Conservation (phyloP, 2,888 invertebrate genomes). For the Chorisops tibialis region DNA sequence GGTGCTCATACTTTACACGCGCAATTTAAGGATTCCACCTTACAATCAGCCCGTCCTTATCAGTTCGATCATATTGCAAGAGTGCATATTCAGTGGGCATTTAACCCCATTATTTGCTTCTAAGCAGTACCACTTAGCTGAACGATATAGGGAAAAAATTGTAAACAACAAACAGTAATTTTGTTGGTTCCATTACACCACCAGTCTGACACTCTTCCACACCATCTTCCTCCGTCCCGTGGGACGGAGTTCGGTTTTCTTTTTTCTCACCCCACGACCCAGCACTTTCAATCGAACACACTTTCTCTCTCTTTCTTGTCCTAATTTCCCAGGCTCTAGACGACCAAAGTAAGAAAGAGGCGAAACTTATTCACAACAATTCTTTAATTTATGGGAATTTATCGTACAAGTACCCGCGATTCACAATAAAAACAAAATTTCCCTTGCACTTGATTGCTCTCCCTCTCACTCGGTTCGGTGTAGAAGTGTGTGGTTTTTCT, state of each 20-base stretch:
- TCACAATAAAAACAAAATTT: slow-evolving; percentile 6
- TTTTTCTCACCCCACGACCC: not conserved
- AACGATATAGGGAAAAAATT: no score
- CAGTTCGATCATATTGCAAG: no score
- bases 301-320: not conserved
- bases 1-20: slow-evolving; percentile 13
- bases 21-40: not conserved
- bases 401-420: not conserved
- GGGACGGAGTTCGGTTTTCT: no score
- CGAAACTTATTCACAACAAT: slow-evolving; percentile 6
- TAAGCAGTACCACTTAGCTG: no score
- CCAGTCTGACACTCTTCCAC: no score
- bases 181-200: no score
- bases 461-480: not conserved
- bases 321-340: not conserved
- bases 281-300: not conserved
- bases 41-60: not conserved
- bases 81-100: no score
- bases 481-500: not conserved
- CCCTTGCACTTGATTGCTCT: slow-evolving; percentile 17
- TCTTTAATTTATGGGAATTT: slow-evolving; percentile 12
- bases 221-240: no score
- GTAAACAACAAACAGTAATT: no score
- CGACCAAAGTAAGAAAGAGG: not conserved
- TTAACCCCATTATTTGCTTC: no score